Evolutionary conservation across 2,888 invertebrate species (phyloP).

Genomic region (Lypha dubia): DNA sequence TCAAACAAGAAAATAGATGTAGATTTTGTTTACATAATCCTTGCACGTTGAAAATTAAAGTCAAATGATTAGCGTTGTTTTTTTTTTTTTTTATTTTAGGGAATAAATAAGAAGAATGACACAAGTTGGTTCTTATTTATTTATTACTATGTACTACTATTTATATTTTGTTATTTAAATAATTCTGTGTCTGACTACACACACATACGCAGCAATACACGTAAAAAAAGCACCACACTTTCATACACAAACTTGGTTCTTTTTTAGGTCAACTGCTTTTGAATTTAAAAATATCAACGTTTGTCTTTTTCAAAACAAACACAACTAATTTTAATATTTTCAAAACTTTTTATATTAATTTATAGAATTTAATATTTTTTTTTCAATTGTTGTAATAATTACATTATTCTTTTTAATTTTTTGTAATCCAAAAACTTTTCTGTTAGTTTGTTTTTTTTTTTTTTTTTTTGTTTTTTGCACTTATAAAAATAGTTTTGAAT

Average conservation of each 20-base stretch:
- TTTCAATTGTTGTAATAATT: background rate
- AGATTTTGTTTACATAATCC: slow-evolving; percentile 70
- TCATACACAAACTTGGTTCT: slow-evolving; percentile 1
- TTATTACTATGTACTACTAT: slow-evolving; percentile 23
- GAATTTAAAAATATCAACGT: slow-evolving; percentile 30
- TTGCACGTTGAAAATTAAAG: slow-evolving; percentile 52
- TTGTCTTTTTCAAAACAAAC: background rate
- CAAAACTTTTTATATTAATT: background rate
- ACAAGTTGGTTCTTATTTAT: slow-evolving; percentile 20
- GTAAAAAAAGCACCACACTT: background rate
- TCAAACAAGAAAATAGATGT: slow-evolving; percentile 15
- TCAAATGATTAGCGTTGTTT: slow-evolving; percentile 36
- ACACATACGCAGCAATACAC: slow-evolving; percentile 12
- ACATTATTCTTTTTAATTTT: background rate
- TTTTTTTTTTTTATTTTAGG: background rate
- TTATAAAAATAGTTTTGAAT: slow-evolving; percentile 65
- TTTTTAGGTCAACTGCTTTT: slow-evolving; percentile 64
- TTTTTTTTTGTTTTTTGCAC: slow-evolving; percentile 42
- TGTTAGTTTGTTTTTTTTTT: slow-evolving; percentile 30
- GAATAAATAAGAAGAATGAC: slow-evolving; percentile 16
- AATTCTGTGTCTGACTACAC: background rate
- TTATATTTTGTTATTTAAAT: slow-evolving; percentile 1
- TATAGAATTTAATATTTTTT: background rate
- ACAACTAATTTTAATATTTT: background rate
- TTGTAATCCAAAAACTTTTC: slow-evolving; percentile 25